Evolutionary conservation across 2,113 vertebrate species (phyloP), one percentile per base, ranked within the genome.

Genomic region (Octodon degus): DNA sequence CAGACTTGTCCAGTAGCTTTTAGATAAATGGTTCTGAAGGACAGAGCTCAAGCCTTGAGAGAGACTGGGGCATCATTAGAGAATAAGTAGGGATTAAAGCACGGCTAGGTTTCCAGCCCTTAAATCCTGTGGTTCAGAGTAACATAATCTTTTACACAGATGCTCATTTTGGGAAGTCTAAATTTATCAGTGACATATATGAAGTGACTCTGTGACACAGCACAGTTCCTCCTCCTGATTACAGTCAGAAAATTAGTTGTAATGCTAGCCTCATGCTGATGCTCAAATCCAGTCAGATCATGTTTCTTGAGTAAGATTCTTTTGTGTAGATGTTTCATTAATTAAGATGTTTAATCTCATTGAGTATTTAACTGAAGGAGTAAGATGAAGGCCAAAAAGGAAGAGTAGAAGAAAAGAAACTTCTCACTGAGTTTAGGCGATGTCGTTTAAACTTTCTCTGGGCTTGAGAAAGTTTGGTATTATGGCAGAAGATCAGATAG

Each of bases 281-380:
- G 7, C 22, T 74, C 72, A n/a, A 55, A 27, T 91, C 55, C 60
- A 43, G 17, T 50, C 55, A 37, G 60, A 58, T 81, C 43, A 53
- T 34, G 94, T 37, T 74, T 60, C 27, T 40, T 74, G n/a, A 74
- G 20, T n/a, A 70, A n/a, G 34, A 17, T 50, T 79, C 43, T 4
- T 30, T 50, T 55, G 91, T 86, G 55, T n/a, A 74, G 37, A 40
- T 81, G 32, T 53, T 65, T 53, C 89, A 96, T 91, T 81, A 19
- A n/a, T n/a, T 70, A n/a, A 70, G n/a, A 19, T 70, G n/a, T 53
- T 67, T 53, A 91, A 65, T 72, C 53, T 83, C 62, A 50, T 24
- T 58, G 74, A 58, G 22, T 37, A 80, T 94, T 95, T 24, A 70
- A 32, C 10, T 70, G 58, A 30, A 30, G 63, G 77, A 93, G 7